Evolutionary conservation across 2,888 invertebrate species (phyloP), one percentile per base, ranked within the genome.

Genomic region (Acholoe squamosa): DNA sequence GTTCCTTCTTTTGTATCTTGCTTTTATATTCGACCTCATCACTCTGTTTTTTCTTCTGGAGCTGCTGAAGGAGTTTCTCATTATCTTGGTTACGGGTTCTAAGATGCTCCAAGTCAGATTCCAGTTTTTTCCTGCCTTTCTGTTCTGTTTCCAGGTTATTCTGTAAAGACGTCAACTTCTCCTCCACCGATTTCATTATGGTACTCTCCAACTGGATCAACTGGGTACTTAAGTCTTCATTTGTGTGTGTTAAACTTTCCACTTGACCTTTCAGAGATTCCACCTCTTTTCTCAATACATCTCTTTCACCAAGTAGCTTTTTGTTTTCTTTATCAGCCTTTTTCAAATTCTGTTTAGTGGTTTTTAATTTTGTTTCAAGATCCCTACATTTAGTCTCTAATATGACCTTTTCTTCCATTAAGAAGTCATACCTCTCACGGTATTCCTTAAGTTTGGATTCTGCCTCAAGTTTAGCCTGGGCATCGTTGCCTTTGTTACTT

Each of bases 161-260:
- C n/a, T 89, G 61, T 16, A 86, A 31, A 25, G 86, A 54, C 16
- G 54, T 86, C 28, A 86, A 56, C 19, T 93, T 93, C 14, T 92
- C 92, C 71, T 94, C 94, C 88, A 94, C 94, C 5, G 84, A 33
- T 28, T 80, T 76, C 52, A 56, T 86, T 22, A 86, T 86, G 0
- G 14, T n/a, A 28, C 31, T 25, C 28, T 86, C 86, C 28, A 54
- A 28, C 25, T 86, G 33, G 0, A 34, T 34, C 34, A 89, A n/a
- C 33, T 89, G 67, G 0, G 43, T 34, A 22, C 33, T 54, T 0
- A 90, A 54, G 22, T 33, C 56, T 14, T 90, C 77, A 12, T 54
- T 84, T 31, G 52, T 54, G 5, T 54, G 52, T 22, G 61, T 84
- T 16, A 89, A 22, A 12, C 28, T n/a, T 34, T 90, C 71, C 0